Percentiles rank a stretch among this genome's conserved stretches.
Conservation (phyloP, 2,888 invertebrate species). For the Phalera bucephala region DNA sequence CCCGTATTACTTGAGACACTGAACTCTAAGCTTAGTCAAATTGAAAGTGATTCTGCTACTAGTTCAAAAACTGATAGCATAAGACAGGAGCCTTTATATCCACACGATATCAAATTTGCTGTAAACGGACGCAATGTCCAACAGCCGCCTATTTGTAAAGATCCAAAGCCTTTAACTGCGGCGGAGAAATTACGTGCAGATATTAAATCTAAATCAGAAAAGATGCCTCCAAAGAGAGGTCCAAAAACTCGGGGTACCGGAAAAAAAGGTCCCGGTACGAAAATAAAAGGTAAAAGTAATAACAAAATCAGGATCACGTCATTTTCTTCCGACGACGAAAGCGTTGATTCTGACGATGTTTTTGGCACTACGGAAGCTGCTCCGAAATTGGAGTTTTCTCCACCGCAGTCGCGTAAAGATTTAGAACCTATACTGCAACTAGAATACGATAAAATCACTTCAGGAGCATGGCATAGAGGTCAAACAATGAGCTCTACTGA, state of each 20-base stretch:
- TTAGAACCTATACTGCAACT: conserved; percentile 88
- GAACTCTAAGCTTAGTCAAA: conserved; percentile 88
- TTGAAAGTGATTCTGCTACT: conserved; percentile 89
- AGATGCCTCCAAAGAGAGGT: conserved; percentile 84
- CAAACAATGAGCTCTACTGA: conserved; percentile 91
- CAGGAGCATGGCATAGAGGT: conserved; percentile 86
- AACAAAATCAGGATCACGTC: conserved; percentile 89
- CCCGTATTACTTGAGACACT: conserved; percentile 86
- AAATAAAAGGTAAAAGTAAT: conserved; percentile 84
- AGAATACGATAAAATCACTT: conserved; percentile 87
- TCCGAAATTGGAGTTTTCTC: conserved; percentile 88
- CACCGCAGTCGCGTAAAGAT: conserved; percentile 89
- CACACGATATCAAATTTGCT: conserved; percentile 80
- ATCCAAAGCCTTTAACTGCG: conserved; percentile 68
- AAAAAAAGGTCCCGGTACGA: conserved; percentile 80
- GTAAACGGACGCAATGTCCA: conserved; percentile 72
- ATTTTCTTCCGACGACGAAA: conserved; percentile 90
- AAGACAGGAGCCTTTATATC: conserved; percentile 78
- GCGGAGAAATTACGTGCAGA: conserved; percentile 78
- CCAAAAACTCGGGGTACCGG: conserved; percentile 85
- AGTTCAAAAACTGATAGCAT: conserved; percentile 89
- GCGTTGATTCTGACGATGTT: conserved; percentile 89
- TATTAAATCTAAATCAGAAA: conserved; percentile 83
- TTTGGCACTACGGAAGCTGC: conserved; percentile 90
- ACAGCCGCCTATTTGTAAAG: conserved; percentile 68